Evolutionary conservation across 37 sponge, comb jelly and placozoan genomes (phyloP).

Genomic region (Aplysina aerophoba): DNA sequence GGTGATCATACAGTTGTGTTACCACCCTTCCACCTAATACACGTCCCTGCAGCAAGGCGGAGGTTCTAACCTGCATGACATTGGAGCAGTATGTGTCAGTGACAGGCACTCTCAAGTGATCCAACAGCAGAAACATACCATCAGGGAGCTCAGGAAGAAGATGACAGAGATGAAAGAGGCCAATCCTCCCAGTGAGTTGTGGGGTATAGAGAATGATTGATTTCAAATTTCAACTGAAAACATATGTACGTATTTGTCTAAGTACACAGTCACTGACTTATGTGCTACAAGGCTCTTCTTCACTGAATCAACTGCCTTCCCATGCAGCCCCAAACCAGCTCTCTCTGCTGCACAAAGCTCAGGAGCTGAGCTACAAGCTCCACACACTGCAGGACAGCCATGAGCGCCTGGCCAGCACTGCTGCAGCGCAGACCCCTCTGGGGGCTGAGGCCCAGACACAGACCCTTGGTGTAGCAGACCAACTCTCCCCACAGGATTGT

Average conservation of each 20-base stretch:
- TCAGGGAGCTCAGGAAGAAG: slow-evolving; percentile 9
- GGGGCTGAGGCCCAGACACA: slow-evolving; percentile 12
- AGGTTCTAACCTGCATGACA: not conserved
- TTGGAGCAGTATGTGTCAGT: slow-evolving; percentile 26
- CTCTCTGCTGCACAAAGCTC: slow-evolving; percentile 7
- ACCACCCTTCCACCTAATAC: too few relatives aligned
- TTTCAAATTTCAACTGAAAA: not conserved
- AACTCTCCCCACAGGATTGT: not conserved
- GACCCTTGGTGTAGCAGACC: not conserved
- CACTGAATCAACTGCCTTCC: not conserved
- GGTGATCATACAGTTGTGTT: too few relatives aligned
- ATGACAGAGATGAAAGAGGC: slow-evolving; percentile 15
- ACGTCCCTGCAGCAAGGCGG: too few relatives aligned
- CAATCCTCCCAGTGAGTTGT: slow-evolving; percentile 16
- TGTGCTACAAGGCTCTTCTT: not conserved
- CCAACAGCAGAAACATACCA: slow-evolving; percentile 16
- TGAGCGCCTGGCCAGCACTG: not conserved
- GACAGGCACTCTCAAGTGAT: slow-evolving; percentile 31
- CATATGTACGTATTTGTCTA: slow-evolving; percentile 1
- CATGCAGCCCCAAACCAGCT: slow-evolving; percentile 23
- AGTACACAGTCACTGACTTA: not conserved
- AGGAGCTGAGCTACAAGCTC: slow-evolving; percentile 29
- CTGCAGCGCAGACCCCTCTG: not conserved
- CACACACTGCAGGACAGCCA: not conserved
- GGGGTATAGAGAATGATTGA: too few relatives aligned